Conservation (phyloP, 2,797 vertebrate species). For the Macropus fuliginosus region DNA sequence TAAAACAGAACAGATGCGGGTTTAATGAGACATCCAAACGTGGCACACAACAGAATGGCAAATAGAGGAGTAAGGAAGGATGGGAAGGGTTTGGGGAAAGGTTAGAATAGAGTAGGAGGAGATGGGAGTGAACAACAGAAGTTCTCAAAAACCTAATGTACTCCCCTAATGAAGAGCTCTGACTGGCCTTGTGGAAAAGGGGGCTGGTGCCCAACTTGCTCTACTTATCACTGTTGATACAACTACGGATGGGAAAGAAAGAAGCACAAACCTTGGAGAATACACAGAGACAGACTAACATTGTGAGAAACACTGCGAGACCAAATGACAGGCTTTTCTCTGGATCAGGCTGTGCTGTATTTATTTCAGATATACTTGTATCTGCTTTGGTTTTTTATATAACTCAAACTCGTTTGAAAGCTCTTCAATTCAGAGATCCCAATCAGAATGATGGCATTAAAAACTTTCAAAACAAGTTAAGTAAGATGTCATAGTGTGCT, state of each 20-base stretch:
- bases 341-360: not conserved
- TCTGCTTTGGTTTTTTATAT: not conserved
- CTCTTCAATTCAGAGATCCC: conserved; percentile 16
- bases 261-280: not conserved
- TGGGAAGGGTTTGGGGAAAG: conserved; percentile 18
- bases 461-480: not conserved
- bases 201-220: conserved; percentile 43
- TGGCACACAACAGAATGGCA: conserved; percentile 73
- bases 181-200: conserved; percentile 6
- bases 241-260: conserved; percentile 14
- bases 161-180: conserved; percentile 37
- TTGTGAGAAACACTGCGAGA: not conserved
- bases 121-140: conserved; percentile 15
- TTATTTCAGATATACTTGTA: not conserved
- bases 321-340: not conserved
- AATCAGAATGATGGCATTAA: not conserved
- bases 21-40: conserved; percentile 79
- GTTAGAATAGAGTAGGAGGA: not conserved
- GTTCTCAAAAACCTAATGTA: conserved; percentile 46
- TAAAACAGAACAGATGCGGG: conserved; percentile 86
- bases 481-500: not conserved
- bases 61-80: conserved; percentile 64
- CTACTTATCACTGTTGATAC: conserved; percentile 1
- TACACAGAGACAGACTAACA: not conserved
- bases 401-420: not conserved